Base-by-base conservation (phyloP, 2,113 vertebrate species). In the Xyliphius kryptos region DNA sequence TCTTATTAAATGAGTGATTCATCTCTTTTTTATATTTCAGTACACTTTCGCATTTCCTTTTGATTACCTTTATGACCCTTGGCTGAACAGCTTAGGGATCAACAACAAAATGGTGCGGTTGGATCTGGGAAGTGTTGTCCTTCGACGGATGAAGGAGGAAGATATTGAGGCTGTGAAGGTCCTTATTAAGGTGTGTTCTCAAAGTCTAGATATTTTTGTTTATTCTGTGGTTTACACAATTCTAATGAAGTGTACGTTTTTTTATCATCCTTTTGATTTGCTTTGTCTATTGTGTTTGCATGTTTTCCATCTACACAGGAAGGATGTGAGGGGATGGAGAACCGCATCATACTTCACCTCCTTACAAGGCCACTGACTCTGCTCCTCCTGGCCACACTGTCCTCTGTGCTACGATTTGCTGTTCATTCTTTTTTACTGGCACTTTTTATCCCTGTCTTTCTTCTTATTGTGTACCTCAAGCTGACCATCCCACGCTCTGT, bases 351-450 rank as follows among this genome's bases (percentile, higher is more conserved):
- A 66, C 85, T 94, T 10, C 87, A 92, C 48, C 82, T 89, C 15
- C 79, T 94, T 61, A 94, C 90, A 0, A 86, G 90, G 14, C 91
- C 91, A 0, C 77, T 90, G 1, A 87, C 87, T 43, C 83, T 92
- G 67, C 6, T 92, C 62, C 71, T 89, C 40, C 74, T 93, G 67
- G 89, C 89, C 0, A 80, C 89, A 36, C 74, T 84, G 0, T 88
- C 91, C 58, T 92, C 91, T 0, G 73, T 87, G 49, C 81, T 92
- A 41, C 92, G 91, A 55, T 92, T 89, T 53, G 63, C 90, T 19
- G 77, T 94, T 60, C 89, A 91, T 74, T 93, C 91, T 52, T 92
- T 93, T 2, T 81, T 90, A 32, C 72, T 91, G 67, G 90, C 91
- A 1, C 85, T 94, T 1, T 79, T 91, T 38, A 75, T 90, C 66